Conservation (phyloP, 2,797 vertebrate genomes). For the Peromyscus aztecus region DNA sequence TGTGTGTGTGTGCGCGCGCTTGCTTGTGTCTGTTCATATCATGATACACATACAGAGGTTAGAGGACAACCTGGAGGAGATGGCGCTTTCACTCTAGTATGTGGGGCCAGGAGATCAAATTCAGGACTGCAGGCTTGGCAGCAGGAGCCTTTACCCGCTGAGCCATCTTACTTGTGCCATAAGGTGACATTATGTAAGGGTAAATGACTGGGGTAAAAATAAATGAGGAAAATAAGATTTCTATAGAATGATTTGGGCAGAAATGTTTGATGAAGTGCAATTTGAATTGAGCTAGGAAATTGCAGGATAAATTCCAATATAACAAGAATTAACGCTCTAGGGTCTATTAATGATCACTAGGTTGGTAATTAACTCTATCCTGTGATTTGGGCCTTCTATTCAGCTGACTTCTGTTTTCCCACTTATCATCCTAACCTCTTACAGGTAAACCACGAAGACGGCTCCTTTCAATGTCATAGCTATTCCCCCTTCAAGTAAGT, state of each 20-base stretch:
- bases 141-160: neutral
- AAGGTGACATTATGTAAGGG: neutral
- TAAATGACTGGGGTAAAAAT: conserved; percentile 23
- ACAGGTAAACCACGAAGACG: neutral
- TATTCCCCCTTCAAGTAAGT: neutral
- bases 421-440: neutral
- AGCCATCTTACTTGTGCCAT: neutral
- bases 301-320: neutral
- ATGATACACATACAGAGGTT: neutral
- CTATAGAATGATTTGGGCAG: neutral
- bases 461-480: neutral
- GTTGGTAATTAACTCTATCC: neutral
- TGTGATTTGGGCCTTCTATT: neutral
- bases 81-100: neutral
- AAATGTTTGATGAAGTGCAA: neutral
- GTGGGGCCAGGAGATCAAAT: neutral
- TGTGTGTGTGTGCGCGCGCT: neutral
- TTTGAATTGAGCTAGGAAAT: neutral
- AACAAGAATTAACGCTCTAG: neutral
- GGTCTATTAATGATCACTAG: neutral
- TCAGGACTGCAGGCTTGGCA: neutral
- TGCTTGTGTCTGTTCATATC: neutral
- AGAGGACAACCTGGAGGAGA: neutral
- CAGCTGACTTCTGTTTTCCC: neutral
- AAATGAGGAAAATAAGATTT: neutral